Base-by-base conservation (phyloP, 2,797 vertebrate genomes). In the Pipistrellus nathusii region DNA sequence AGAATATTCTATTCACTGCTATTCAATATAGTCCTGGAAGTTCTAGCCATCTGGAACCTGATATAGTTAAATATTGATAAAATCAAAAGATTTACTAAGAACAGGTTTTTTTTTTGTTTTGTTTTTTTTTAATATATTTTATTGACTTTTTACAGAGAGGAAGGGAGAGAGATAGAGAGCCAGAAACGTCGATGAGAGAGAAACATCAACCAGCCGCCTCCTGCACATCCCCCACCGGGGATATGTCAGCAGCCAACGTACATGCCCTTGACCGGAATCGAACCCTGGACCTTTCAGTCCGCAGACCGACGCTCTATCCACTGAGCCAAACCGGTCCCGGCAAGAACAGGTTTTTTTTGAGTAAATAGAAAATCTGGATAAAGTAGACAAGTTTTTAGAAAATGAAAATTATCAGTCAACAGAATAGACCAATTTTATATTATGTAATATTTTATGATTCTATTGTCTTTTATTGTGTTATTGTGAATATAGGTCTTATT, bases 381-480 rank as follows among this genome's bases (percentile, higher is more conserved):
- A n/a, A 72, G 44, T 66, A 55, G 41, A 51, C 35, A 17, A 23
- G 73, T 85, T 91, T 78, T 7, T 77, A 73, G 48, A 72, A 95
- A 64, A 72, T 35, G 7, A 41, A 27, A 81, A 53, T 92, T 78
- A 72, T 12, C 20, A 71, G 57, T 90, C 38, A 88, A 9, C 59
- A 72, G 20, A 88, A 76, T 7, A 90, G 51, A 48, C 62, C 6
- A 59, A 3, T 72, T 90, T 68, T 87, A 15, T 5, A 23, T 32
- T 6, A 44, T 30, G 15, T 88, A 38, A 23, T 80, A 11, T 64
- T 80, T 87, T 73, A 14, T 55, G 30, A n/a, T 81, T 85, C 38
- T 91, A 10, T 46, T 76, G 18, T 73, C 41, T 90, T 86, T 41
- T 71, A 77, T 92, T 82, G 38, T 90, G 68, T 94, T 72, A 66